phyloP scores from a whole-genome alignment of 2,888 invertebrate species.

The Camponotus fellah region DNA sequence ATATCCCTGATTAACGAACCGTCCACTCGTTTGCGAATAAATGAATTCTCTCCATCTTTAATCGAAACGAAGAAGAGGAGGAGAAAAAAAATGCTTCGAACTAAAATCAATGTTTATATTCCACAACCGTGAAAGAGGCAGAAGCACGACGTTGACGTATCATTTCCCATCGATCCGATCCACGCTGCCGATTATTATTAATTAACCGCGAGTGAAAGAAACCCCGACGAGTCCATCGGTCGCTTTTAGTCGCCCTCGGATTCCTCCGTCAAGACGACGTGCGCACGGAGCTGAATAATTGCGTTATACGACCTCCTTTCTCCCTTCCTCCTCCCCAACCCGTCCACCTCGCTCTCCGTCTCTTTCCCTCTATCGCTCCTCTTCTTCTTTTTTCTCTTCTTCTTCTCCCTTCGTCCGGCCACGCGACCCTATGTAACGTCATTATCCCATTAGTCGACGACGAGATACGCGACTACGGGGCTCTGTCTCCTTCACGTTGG shows the following conservation, averaged over 20 bases:
- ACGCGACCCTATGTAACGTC: slow-evolving; percentile 77
- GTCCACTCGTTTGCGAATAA: background rate
- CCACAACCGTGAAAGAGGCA: background rate
- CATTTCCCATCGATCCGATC: background rate
- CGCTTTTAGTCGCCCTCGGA: slow-evolving; percentile 61
- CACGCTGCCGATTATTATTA: slow-evolving; percentile 16
- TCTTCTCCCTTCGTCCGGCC: slow-evolving; percentile 55
- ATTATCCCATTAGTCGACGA: slow-evolving; percentile 76
- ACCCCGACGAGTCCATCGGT: slow-evolving; percentile 28
- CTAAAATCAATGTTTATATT: background rate
- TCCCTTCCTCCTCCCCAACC: slow-evolving; percentile 5
- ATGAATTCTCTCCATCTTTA: background rate
- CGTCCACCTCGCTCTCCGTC: background rate
- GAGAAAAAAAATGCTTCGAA: background rate
- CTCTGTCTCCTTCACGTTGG: background rate
- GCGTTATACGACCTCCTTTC: slow-evolving; percentile 69
- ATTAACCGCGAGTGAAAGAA: slow-evolving; percentile 53
- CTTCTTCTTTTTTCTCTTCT: too few relatives aligned
- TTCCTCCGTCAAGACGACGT: slow-evolving; percentile 59
- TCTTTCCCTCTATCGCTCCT: slow-evolving; percentile 35
- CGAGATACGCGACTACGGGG: slow-evolving; percentile 51
- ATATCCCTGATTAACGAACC: slow-evolving; percentile 8
- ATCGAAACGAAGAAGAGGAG: background rate
- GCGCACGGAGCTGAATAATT: slow-evolving; percentile 74
- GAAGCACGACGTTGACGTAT: background rate